Percentiles rank a stretch among this genome's conserved stretches.
Conservation (phyloP, 2,797 vertebrate genomes). For the Ara ararauna region DNA sequence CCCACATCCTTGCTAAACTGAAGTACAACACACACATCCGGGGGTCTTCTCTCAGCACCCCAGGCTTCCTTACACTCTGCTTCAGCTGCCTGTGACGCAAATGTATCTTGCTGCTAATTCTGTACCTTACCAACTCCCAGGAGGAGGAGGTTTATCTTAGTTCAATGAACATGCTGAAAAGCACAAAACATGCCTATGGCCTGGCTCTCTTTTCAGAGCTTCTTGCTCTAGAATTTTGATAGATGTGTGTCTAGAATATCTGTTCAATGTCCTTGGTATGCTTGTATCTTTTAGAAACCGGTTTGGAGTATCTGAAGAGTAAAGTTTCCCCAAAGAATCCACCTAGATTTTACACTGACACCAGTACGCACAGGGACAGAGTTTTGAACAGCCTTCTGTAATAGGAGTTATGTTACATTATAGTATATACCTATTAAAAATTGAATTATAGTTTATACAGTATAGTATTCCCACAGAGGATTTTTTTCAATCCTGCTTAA, state of each 20-base stretch:
- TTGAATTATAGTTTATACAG: not conserved
- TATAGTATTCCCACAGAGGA: not conserved
- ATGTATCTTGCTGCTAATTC: not conserved
- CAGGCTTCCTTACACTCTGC: not conserved
- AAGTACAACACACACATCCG: not conserved
- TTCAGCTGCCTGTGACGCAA: not conserved
- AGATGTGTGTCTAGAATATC: not conserved
- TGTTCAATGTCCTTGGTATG: not conserved
- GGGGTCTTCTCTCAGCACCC: not conserved
- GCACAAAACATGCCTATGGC: not conserved
- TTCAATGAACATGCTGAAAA: not conserved
- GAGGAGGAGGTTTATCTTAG: not conserved
- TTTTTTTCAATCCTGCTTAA: not conserved
- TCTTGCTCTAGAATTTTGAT: not conserved
- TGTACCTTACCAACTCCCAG: not conserved
- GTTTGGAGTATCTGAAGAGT: not conserved
- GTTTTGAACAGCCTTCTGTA: not conserved
- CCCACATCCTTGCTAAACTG: not conserved
- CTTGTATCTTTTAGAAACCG: not conserved
- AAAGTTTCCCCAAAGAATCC: not conserved
- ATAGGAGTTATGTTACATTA: not conserved
- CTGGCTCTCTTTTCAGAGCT: not conserved
- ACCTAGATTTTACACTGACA: not conserved
- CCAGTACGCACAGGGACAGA: fast-evolving
- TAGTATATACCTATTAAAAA: not conserved